These are phyloP conservation scores for Tachina lurida DNA, from an alignment of 2,888 invertebrate species.

Conservation along the genomic window DNA sequence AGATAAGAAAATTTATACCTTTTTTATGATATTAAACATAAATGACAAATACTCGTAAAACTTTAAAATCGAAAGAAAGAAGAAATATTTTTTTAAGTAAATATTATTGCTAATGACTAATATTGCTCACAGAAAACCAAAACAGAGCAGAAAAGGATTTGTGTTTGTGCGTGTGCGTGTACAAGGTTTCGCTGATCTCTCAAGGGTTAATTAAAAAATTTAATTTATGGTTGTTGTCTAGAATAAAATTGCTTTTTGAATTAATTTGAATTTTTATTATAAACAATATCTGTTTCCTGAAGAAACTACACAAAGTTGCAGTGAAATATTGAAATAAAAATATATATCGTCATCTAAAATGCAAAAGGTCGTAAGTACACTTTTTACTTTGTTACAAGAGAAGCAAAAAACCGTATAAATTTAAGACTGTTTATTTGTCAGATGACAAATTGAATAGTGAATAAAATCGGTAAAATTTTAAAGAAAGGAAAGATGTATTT, in stretches of 20 bases:
- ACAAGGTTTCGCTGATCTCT: background rate
- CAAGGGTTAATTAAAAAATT: conserved; percentile 15
- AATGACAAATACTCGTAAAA: conserved; percentile 39
- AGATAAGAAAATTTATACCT: conserved; percentile 51
- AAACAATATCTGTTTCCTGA: no score
- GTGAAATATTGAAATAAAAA: no score
- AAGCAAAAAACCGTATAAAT: no score
- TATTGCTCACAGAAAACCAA: background rate
- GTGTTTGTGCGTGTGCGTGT: background rate
- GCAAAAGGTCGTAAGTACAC: no score
- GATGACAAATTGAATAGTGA: no score
- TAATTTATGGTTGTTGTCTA: conserved; percentile 25
- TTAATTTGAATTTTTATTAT: no score
- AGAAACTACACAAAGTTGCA: no score
- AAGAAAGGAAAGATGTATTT: no score
- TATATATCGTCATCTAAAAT: no score
- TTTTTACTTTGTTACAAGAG: no score
- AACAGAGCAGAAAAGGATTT: background rate
- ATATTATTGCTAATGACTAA: conserved; percentile 40
- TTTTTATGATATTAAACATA: conserved; percentile 17
- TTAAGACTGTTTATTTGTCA: no score
- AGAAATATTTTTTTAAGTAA: conserved; percentile 1
- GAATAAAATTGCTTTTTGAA: background rate
- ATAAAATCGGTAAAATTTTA: no score
- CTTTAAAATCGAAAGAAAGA: background rate